Percentiles rank a stretch among this genome's conserved stretches.
phyloP scores from a whole-genome alignment of 2,797 vertebrate genomes.

The Phoebastria nigripes region DNA sequence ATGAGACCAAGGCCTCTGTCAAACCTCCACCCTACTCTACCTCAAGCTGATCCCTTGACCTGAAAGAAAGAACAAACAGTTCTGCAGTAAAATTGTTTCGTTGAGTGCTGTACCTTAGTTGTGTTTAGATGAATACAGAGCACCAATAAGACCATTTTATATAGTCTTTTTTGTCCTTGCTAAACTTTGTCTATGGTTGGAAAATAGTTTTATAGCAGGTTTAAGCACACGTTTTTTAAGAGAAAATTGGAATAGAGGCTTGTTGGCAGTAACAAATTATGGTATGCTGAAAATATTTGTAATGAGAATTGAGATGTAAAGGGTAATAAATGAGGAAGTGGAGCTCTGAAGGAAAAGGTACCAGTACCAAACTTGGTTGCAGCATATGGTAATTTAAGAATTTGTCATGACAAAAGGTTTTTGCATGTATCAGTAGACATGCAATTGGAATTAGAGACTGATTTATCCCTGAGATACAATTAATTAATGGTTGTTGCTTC shows the following conservation, averaged over 20 bases:
- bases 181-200: neutral
- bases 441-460: neutral
- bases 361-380: neutral
- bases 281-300: neutral
- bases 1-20: slow-evolving; percentile 49
- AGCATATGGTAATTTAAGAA: neutral
- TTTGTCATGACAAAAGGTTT: neutral
- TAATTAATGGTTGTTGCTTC: neutral
- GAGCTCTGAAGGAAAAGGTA: neutral
- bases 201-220: neutral
- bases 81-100: neutral
- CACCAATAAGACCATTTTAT: neutral
- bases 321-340: neutral
- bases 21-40: slow-evolving; percentile 8
- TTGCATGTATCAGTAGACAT: neutral
- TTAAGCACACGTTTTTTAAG: neutral
- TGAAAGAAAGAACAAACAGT: slow-evolving; percentile 58
- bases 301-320: neutral
- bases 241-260: neutral
- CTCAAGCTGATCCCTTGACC: slow-evolving; percentile 32
- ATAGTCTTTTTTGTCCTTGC: neutral
- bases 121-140: neutral
- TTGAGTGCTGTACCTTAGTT: neutral
- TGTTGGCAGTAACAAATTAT: neutral
- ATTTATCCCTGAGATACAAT: neutral